Base-by-base conservation (phyloP, 2,113 vertebrate genomes). In the Stictonetta naevosa region DNA sequence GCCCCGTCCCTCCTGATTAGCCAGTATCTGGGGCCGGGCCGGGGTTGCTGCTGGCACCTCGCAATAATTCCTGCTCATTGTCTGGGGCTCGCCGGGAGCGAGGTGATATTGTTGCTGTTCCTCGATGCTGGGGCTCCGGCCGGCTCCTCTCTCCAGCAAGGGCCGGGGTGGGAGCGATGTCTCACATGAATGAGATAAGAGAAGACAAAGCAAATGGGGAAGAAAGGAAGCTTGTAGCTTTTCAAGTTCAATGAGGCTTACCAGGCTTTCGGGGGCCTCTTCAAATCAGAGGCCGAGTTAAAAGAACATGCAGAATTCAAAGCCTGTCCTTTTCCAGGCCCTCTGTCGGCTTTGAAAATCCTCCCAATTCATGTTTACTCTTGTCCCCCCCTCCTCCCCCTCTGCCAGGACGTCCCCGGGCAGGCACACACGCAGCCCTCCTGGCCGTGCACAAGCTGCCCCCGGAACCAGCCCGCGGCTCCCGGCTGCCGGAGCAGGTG, bases 211-310 rank as follows among this genome's bases (percentile, higher is more conserved):
- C 94, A 92, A 95, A 94, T 44, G 20, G 88, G 82, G 93, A 97
- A 98, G 97, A 97, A 98, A 97, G 97, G 96, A 93, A 97, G 83
- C 96, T 97, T 97, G 96, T 97, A 95, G 96, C 97, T 98, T 98
- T 98, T 98, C 97, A 97, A 97, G 97, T 97, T 98, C 98, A 98
- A 94, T 97, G 98, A 98, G 98, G 97, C 98, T 97, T 98, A 95
- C 90, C 92, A 96, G 97, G 96, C 96, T 95, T 96, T 95, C 20
- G 90, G 96, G 91, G 97, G 96, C 97, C 89, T 97, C 95, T 97
- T 82, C 82, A 67, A 94, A 97, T 91, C 96, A 97, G 95, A 97
- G 93, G 88, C 92, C 2, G 50, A 92, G 93, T 97, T 97, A 97
- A 97, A 98, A 94, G 97, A 95, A 94, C 82, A 86, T n/a, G 79